These are phyloP conservation scores for Boulengerochromis microlepis DNA, from an alignment of 2,113 vertebrate species.

Conservation along the genomic window DNA sequence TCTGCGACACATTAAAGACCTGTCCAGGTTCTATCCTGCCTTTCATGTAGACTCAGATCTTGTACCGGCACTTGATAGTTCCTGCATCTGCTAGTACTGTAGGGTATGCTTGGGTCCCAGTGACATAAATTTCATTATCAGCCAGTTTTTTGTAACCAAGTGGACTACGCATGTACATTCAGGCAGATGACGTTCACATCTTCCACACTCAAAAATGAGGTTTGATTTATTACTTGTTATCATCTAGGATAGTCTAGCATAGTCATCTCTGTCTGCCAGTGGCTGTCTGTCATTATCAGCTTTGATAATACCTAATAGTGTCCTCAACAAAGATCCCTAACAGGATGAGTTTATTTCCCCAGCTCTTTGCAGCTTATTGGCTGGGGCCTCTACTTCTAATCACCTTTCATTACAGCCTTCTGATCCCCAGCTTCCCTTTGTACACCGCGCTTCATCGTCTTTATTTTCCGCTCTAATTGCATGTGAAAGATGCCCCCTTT, in stretches of 20 bases:
- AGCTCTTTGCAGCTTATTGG: slow-evolving; percentile 38
- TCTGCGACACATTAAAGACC: background rate
- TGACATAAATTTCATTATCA: background rate
- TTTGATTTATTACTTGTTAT: background rate
- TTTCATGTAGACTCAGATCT: background rate
- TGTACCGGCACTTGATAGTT: background rate
- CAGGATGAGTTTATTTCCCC: slow-evolving; percentile 59
- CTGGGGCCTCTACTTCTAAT: slow-evolving; percentile 76
- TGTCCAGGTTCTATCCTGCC: background rate
- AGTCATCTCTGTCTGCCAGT: slow-evolving; percentile 17
- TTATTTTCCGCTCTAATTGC: slow-evolving; percentile 92
- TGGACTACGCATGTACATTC: background rate
- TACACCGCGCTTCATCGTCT: slow-evolving; percentile 86
- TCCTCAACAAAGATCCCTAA: slow-evolving; percentile 69
- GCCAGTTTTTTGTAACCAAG: background rate
- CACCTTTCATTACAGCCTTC: slow-evolving; percentile 86
- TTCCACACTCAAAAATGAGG: background rate
- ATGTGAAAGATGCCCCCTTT: slow-evolving; percentile 91
- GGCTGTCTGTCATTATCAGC: slow-evolving; percentile 53
- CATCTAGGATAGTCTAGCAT: background rate
- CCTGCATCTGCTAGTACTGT: background rate
- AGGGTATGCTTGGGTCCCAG: background rate
- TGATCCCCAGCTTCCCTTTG: slow-evolving; percentile 85
- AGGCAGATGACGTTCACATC: background rate
- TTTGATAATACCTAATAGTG: slow-evolving; percentile 64